These are phyloP conservation scores for Ibycter americanus DNA, from an alignment of 2,797 vertebrate species.

Conservation along the genomic window DNA sequence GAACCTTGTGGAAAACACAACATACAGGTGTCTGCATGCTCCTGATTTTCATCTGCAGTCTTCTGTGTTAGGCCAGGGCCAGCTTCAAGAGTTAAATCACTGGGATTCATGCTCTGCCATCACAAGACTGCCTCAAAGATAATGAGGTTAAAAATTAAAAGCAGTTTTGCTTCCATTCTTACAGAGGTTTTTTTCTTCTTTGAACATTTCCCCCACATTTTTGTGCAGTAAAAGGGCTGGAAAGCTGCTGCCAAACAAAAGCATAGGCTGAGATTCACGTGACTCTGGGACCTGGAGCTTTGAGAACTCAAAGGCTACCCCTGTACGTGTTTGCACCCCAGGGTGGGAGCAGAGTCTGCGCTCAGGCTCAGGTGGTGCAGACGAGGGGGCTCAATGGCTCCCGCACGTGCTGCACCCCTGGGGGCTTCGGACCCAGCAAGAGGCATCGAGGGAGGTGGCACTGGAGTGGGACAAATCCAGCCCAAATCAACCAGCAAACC, in stretches of 20 bases:
- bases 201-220: neutral
- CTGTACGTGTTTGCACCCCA: accelerated
- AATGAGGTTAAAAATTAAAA: neutral
- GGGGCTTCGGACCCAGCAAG: neutral
- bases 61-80: neutral
- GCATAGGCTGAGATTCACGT: neutral
- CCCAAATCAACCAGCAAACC: neutral
- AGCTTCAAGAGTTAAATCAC: neutral
- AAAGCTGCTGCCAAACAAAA: accelerated
- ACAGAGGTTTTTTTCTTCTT: neutral
- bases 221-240: neutral
- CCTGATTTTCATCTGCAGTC: neutral
- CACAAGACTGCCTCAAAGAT: neutral
- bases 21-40: neutral
- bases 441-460: accelerated
- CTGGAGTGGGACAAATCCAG: neutral
- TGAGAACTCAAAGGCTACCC: neutral
- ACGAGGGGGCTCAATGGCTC: accelerated
- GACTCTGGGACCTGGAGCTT: neutral
- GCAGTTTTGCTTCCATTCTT: neutral
- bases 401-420: accelerated
- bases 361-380: neutral
- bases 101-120: neutral
- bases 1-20: neutral
- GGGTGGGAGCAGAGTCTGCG: neutral